These are phyloP conservation scores for Ephialtes manifestator DNA, from an alignment of 2,888 invertebrate genomes.

Conservation along the genomic window DNA sequence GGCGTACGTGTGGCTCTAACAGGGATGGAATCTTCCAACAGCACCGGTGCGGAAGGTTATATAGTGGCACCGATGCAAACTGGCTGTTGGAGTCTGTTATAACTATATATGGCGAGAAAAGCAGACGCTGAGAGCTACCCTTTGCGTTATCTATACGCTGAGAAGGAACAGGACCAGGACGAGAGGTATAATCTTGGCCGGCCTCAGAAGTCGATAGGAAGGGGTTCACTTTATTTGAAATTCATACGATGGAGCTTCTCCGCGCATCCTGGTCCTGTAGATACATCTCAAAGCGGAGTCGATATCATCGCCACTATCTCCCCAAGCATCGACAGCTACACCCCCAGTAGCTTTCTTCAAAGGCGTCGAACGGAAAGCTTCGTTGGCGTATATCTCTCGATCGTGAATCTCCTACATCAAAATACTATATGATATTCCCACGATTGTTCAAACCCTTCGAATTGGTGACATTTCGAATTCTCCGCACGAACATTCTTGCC, in stretches of 20 bases:
- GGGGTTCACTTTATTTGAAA: conserved; percentile 77
- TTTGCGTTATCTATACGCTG: conserved; percentile 51
- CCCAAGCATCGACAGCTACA: conserved; percentile 46
- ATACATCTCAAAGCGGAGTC: conserved; percentile 75
- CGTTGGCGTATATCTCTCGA: conserved; percentile 28
- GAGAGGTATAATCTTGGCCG: conserved; percentile 40
- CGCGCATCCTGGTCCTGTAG: conserved; percentile 36
- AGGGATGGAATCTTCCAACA: conserved; percentile 28
- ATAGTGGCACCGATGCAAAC: conserved; percentile 10
- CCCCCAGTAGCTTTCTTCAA: conserved; percentile 73
- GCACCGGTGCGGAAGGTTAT: neutral
- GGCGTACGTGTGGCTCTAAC: conserved; percentile 52
- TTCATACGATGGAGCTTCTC: conserved; percentile 74
- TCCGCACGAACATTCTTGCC: conserved; percentile 53
- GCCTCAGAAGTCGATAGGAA: conserved; percentile 33
- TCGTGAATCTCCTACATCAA: conserved; percentile 62
- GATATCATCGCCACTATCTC: conserved; percentile 74
- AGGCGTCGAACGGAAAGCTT: conserved; percentile 74
- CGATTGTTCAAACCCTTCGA: conserved; percentile 74
- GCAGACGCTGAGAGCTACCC: conserved; percentile 46
- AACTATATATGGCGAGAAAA: conserved; percentile 14
- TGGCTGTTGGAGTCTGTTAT: neutral
- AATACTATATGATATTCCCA: conserved; percentile 36
- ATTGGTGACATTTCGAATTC: conserved; percentile 62
- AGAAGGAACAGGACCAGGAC: conserved; percentile 26